These are phyloP conservation scores for Ianthella basta DNA, from an alignment of 37 sponge, comb jelly and placozoan genomes.

Conservation along the genomic window DNA sequence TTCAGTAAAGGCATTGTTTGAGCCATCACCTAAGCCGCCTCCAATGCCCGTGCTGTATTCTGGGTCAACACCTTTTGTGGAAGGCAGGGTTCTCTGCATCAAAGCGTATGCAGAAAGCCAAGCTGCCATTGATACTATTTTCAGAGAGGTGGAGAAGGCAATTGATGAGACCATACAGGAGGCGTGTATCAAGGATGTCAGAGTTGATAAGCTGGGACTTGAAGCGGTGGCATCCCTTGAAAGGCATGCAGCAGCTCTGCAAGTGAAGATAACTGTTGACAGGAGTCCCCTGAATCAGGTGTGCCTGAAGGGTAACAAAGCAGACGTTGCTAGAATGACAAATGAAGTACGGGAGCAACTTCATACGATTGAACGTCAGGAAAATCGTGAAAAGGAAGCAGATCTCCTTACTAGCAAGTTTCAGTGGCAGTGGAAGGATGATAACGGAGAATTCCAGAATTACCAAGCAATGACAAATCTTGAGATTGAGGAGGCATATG, in stretches of 20 bases:
- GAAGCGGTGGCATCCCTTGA: not conserved
- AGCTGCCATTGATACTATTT: not conserved
- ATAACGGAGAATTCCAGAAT: not conserved
- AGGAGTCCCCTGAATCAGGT: not conserved
- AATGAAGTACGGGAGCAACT: not conserved
- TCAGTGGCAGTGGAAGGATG: conserved; percentile 36
- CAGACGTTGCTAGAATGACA: not conserved
- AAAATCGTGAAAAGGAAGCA: conserved; percentile 13
- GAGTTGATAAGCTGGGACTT: not conserved
- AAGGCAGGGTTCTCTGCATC: not conserved
- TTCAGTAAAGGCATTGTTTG: too few species aligned
- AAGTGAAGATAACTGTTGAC: conserved; percentile 1
- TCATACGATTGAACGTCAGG: not conserved
- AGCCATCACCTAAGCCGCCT: too few species aligned
- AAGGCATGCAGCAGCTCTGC: not conserved
- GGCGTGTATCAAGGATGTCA: not conserved
- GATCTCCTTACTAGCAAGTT: not conserved
- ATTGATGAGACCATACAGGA: not conserved
- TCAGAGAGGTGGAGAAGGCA: not conserved
- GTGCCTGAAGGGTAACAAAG: not conserved
- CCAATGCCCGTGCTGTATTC: too few species aligned
- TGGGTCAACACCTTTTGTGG: not conserved
- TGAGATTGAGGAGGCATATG: conserved; percentile 9
- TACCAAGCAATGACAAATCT: conserved; percentile 9
- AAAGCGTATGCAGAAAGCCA: not conserved